These are phyloP conservation scores for Gortyna flavago DNA, from an alignment of 2,888 invertebrate species.

Conservation along the genomic window DNA sequence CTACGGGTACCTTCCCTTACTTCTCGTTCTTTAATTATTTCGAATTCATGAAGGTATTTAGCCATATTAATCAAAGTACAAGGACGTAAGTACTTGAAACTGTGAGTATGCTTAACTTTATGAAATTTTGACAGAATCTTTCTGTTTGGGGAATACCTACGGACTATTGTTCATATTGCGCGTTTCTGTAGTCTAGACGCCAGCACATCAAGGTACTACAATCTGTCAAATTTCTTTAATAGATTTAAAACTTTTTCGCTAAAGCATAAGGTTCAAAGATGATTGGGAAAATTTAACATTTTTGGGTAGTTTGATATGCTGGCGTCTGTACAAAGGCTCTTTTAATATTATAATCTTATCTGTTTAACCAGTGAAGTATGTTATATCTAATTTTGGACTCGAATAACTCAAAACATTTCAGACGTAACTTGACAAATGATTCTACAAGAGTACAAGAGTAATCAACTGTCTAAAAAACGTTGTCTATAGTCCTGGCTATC, in stretches of 20 bases:
- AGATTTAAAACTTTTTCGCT: no score
- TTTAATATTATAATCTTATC: not conserved
- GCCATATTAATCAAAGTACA: not conserved
- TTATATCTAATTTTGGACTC: not conserved
- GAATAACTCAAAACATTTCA: not conserved
- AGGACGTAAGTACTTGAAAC: not conserved
- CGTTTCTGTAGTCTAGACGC: not conserved
- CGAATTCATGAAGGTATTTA: slow-evolving; percentile 1
- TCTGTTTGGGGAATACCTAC: not conserved
- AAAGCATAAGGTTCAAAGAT: no score
- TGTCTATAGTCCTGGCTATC: not conserved
- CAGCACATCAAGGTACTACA: no score
- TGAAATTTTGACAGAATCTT: no score
- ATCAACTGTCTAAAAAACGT: not conserved
- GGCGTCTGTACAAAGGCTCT: not conserved
- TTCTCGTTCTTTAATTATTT: not conserved
- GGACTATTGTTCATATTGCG: not conserved
- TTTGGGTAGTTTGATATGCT: no score
- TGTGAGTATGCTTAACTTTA: not conserved
- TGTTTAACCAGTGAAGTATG: not conserved
- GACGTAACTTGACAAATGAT: not conserved
- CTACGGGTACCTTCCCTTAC: no score
- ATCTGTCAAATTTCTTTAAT: no score
- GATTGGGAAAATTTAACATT: no score
- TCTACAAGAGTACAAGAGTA: no score